phyloP scores from a whole-genome alignment of 2,797 vertebrate species.

The Argentina silus region DNA sequence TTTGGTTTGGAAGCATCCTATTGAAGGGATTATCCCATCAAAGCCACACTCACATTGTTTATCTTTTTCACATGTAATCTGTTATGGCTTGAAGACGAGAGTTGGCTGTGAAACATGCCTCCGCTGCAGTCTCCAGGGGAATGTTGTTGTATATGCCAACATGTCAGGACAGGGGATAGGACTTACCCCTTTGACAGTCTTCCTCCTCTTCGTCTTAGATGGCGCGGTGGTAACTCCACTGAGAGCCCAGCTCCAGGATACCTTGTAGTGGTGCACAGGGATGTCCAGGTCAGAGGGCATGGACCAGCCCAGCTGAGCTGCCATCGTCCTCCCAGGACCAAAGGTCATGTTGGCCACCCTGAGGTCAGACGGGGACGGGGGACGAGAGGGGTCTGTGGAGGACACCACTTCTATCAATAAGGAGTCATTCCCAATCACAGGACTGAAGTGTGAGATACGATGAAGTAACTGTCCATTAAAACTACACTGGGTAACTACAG shows the following conservation, averaged over 20 bases:
- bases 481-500: not conserved
- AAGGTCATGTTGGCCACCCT: slow-evolving; percentile 81
- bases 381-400: slow-evolving; percentile 83
- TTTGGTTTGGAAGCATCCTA: slow-evolving; percentile 21
- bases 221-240: slow-evolving; percentile 72
- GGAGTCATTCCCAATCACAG: not conserved
- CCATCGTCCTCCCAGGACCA: slow-evolving; percentile 74
- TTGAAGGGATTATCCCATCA: slow-evolving; percentile 43
- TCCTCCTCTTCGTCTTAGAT: slow-evolving; percentile 85
- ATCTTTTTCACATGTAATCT: slow-evolving; percentile 52
- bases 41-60: slow-evolving; percentile 40
- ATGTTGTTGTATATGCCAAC: not conserved
- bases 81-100: slow-evolving; percentile 43
- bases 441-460: not conserved
- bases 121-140: not conserved
- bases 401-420: not conserved
- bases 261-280: slow-evolving; percentile 90
- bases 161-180: not conserved
- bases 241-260: slow-evolving; percentile 88
- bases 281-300: slow-evolving; percentile 82
- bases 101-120: slow-evolving; percentile 1
- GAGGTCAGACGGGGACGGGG: slow-evolving; percentile 83
- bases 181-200: slow-evolving; percentile 84
- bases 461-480: not conserved
- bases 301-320: slow-evolving; percentile 80